A percentile compares a stretch with the other conserved stretches of the same genome.
Conservation (phyloP, 2,888 invertebrate genomes). For the Apoda limacodes region DNA sequence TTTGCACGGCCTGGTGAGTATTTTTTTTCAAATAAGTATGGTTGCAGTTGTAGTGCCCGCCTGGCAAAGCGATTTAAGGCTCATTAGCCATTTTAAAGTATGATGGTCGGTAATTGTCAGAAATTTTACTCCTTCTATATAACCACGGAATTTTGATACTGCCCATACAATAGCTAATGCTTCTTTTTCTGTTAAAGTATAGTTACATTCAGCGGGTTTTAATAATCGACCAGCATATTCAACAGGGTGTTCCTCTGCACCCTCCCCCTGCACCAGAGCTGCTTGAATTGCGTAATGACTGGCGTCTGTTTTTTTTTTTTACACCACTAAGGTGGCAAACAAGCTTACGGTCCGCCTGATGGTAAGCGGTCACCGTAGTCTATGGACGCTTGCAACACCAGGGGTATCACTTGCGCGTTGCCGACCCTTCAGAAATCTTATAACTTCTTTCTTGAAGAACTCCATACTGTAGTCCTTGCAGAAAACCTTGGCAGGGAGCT, state of each 20-base stretch:
- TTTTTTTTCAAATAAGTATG: slow-evolving; percentile 12
- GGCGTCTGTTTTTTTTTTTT: too few species aligned
- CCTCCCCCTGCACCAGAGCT: slow-evolving; percentile 18
- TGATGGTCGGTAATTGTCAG: slow-evolving; percentile 15
- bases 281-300: slow-evolving; percentile 11
- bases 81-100: slow-evolving; percentile 14
- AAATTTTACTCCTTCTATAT: slow-evolving; percentile 17
- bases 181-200: slow-evolving; percentile 20
- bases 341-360: too few species aligned
- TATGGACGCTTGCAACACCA: too few species aligned
- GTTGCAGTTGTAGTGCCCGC: slow-evolving; percentile 16
- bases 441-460: too few species aligned
- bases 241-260: slow-evolving; percentile 13
- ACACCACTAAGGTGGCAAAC: too few species aligned
- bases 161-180: slow-evolving; percentile 18
- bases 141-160: slow-evolving; percentile 17
- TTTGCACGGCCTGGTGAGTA: slow-evolving; percentile 16
- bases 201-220: slow-evolving; percentile 5
- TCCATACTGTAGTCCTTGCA: too few species aligned
- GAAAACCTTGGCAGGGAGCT: too few species aligned
- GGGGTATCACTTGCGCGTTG: too few species aligned
- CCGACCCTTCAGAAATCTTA: too few species aligned
- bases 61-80: slow-evolving; percentile 13
- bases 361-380: too few species aligned
- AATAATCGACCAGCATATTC: slow-evolving; percentile 19